A percentile compares a stretch with the other conserved stretches of the same genome.
phyloP scores from a whole-genome alignment of 2,888 invertebrate genomes.

The Gymnocheta viridis region DNA sequence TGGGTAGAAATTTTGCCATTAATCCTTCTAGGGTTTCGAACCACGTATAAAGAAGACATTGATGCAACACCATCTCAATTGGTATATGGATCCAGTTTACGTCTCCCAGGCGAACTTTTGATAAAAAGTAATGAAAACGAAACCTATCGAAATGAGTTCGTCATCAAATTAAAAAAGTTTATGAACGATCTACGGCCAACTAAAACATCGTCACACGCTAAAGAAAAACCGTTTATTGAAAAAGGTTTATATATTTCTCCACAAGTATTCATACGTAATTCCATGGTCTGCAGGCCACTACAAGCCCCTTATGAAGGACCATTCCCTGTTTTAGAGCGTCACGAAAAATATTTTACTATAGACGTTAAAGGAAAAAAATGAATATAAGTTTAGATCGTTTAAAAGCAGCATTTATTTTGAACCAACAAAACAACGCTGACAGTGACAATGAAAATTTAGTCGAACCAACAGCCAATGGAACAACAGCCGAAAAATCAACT shows the following conservation, averaged over 20 bases:
- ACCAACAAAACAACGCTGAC: not conserved
- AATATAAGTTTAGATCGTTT: constrained; percentile 8
- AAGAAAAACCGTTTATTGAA: constrained; percentile 11
- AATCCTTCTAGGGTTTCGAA: not conserved
- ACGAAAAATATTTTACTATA: constrained; percentile 30
- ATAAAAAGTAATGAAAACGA: too few relatives aligned
- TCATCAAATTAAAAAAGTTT: too few relatives aligned
- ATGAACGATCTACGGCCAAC: constrained; percentile 16
- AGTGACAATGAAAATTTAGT: not conserved
- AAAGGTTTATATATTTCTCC: constrained; percentile 6
- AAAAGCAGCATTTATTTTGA: not conserved
- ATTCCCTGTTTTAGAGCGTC: not conserved
- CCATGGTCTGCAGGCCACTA: constrained; percentile 16
- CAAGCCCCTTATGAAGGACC: constrained; percentile 35
- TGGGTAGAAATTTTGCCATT: not conserved
- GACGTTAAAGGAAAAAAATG: constrained; percentile 19
- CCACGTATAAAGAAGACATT: constrained; percentile 18
- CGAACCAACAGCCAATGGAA: too few relatives aligned
- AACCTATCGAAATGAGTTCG: too few relatives aligned
- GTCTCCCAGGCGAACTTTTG: too few relatives aligned
- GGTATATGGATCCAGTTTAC: constrained; percentile 22
- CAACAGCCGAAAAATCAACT: too few relatives aligned
- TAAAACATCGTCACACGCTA: not conserved
- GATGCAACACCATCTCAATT: constrained; percentile 29
- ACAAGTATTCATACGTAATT: constrained; percentile 36